Percentiles rank a stretch among this genome's conserved stretches.
Conservation (phyloP, 2,888 invertebrate genomes). For the Rhaphigaster nebulosa region DNA sequence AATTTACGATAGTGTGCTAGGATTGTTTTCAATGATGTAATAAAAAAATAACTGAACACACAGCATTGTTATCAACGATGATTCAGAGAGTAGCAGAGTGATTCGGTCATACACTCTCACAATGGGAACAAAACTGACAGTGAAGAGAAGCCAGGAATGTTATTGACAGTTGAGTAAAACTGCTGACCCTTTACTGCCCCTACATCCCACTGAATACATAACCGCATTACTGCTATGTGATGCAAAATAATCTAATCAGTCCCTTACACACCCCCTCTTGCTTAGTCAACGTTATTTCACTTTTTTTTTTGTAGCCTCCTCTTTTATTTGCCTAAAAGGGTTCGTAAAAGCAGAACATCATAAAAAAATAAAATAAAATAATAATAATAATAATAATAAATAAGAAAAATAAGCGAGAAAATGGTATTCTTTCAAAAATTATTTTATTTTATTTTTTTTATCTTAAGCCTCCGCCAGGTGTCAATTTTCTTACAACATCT, state of each 20-base stretch:
- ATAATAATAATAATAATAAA: too few species aligned
- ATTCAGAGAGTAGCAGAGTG: neutral
- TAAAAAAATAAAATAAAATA: too few species aligned
- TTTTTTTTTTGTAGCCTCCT: neutral
- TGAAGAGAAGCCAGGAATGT: neutral
- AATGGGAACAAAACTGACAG: neutral
- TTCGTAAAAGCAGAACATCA: neutral
- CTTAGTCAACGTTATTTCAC: neutral
- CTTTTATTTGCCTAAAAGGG: neutral
- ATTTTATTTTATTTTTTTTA: too few species aligned
- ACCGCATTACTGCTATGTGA: conserved; percentile 32
- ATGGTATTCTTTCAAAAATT: too few species aligned
- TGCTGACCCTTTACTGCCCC: conserved; percentile 44
- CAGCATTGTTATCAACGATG: neutral
- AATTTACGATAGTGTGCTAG: too few species aligned
- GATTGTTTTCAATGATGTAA: too few species aligned
- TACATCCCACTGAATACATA: conserved; percentile 3
- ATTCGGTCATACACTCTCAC: neutral
- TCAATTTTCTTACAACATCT: too few species aligned
- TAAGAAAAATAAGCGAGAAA: too few species aligned
- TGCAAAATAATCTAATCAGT: conserved; percentile 20
- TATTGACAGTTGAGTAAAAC: conserved; percentile 25
- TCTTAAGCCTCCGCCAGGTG: too few species aligned
- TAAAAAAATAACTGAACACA: too few species aligned
- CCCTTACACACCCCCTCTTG: neutral